phyloP scores from a whole-genome alignment of 2,888 invertebrate genomes.

The Nowickia ferox region DNA sequence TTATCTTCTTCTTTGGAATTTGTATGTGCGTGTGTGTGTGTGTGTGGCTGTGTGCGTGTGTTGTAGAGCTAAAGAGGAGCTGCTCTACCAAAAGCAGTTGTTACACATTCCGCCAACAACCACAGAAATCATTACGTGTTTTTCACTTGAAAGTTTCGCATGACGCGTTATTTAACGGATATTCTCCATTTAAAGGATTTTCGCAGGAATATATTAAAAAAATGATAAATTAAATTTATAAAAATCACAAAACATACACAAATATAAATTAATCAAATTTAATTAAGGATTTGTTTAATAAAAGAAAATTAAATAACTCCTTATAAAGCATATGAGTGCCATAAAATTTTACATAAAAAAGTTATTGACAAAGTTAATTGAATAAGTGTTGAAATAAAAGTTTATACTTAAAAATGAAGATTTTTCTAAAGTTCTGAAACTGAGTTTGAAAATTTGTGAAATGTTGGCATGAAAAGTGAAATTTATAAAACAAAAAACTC shows the following conservation, averaged over 20 bases:
- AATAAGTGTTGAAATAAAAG: background rate
- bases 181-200: conserved; percentile 8
- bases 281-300: background rate
- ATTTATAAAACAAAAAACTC: background rate
- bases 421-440: background rate
- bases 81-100: conserved; percentile 36
- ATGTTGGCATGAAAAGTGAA: background rate
- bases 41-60: conserved; percentile 3
- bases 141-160: conserved; percentile 70
- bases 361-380: background rate
- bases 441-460: background rate
- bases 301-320: background rate
- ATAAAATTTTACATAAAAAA: background rate
- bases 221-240: background rate
- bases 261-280: background rate
- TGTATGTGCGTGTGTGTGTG: background rate
- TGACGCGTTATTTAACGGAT: conserved; percentile 55
- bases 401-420: background rate
- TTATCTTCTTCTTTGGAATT: conserved; percentile 19
- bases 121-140: conserved; percentile 70
- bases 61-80: conserved; percentile 32
- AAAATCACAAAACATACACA: background rate
- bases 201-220: conserved; percentile 15
- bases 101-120: conserved; percentile 66
- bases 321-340: background rate